phyloP scores from a whole-genome alignment of 2,888 invertebrate species.

The Drosophila ustulata region DNA sequence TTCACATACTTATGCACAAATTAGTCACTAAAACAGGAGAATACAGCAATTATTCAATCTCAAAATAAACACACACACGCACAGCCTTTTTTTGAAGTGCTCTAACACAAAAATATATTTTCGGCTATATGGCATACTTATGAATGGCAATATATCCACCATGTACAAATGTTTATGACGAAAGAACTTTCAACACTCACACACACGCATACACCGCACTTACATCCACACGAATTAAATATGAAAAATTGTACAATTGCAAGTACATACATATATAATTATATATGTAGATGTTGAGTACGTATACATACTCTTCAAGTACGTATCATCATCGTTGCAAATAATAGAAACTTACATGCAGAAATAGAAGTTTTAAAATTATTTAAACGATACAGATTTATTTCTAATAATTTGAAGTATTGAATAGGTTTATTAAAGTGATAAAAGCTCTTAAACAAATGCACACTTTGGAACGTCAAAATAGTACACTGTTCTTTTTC shows the following conservation, averaged over 20 bases:
- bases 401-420: conserved; percentile 38
- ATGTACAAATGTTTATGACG: conserved; percentile 17
- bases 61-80: conserved; percentile 10
- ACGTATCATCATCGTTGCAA: conserved; percentile 1
- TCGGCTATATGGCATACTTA: conserved; percentile 5
- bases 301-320: conserved; percentile 10
- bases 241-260: conserved; percentile 11
- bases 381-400: conserved; percentile 44
- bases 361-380: conserved; percentile 54
- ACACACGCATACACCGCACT: conserved; percentile 3
- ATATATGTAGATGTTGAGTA: not conserved
- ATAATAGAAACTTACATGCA: conserved; percentile 53
- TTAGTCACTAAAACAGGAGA: conserved; percentile 15
- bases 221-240: conserved; percentile 12
- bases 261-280: conserved; percentile 20
- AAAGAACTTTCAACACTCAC: conserved; percentile 16
- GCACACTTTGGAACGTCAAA: conserved; percentile 25
- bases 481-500: conserved; percentile 18
- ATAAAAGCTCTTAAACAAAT: conserved; percentile 20
- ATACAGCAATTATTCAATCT: conserved; percentile 18
- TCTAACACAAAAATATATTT: conserved; percentile 10
- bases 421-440: conserved; percentile 41
- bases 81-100: not conserved
- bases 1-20: not conserved
- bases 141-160: conserved; percentile 14